Evolutionary conservation across 2,113 vertebrate species (phyloP).

Genomic region (Crotalus viridis): DNA sequence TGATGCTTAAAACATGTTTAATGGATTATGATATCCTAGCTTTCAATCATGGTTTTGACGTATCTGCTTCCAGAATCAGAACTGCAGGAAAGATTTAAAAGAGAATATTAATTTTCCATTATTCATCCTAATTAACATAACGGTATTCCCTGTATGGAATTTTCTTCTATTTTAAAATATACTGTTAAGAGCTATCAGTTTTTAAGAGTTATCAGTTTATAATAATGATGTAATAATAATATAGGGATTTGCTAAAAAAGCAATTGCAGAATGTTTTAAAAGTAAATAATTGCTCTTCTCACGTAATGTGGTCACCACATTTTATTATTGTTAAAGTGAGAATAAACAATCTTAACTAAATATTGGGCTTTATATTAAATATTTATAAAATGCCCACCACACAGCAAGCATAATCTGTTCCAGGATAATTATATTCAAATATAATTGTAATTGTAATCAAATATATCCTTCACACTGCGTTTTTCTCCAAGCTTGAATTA

Average conservation of each 20-base stretch:
- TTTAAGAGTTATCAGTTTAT: slow-evolving; percentile 39
- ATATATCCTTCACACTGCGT: neutral
- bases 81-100: slow-evolving; percentile 26
- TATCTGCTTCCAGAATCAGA: neutral
- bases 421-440: neutral
- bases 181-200: slow-evolving; percentile 26
- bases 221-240: neutral
- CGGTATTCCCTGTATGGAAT: neutral
- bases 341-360: neutral
- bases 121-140: slow-evolving; percentile 26
- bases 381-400: neutral
- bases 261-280: neutral
- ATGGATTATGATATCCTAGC: slow-evolving; percentile 8
- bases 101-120: slow-evolving; percentile 22
- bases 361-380: neutral
- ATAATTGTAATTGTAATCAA: neutral
- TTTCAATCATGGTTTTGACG: neutral
- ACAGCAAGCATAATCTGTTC: neutral
- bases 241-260: neutral
- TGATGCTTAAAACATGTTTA: neutral
- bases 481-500: neutral
- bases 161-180: slow-evolving; percentile 32
- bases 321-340: neutral
- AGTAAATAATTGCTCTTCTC: neutral
- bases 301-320: neutral